Percentiles rank a stretch among this genome's conserved stretches.
These are phyloP conservation scores for Rhodeus uyekii DNA, from an alignment of 2,797 vertebrate species.

Conservation along the genomic window DNA sequence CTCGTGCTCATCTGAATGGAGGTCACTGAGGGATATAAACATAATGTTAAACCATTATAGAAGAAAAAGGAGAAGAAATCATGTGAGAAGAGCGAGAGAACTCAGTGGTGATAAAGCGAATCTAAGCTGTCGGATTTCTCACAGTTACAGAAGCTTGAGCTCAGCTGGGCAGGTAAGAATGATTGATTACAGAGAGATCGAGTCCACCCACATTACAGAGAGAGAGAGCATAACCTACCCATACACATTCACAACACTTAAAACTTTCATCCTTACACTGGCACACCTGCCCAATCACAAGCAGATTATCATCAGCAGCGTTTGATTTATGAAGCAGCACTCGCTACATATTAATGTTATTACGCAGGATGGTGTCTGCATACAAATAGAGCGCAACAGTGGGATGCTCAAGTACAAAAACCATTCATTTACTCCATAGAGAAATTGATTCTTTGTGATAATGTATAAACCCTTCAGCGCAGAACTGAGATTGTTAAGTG, in stretches of 20 bases:
- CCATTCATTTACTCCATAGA: not conserved
- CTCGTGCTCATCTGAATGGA: not conserved
- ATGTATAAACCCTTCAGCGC: constrained; percentile 10
- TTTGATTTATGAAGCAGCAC: constrained; percentile 37
- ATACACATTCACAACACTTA: constrained; percentile 12
- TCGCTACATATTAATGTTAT: constrained; percentile 34
- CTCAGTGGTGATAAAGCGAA: constrained; percentile 31
- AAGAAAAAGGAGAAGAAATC: not conserved
- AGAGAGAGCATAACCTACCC: not conserved
- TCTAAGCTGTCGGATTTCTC: constrained; percentile 30
- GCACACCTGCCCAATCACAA: constrained; percentile 29
- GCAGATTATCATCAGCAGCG: constrained; percentile 12
- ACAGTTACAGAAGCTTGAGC: constrained; percentile 34
- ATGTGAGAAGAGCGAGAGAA: not conserved
- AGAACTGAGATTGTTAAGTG: not conserved
- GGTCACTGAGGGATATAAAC: not conserved
- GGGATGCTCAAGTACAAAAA: not conserved
- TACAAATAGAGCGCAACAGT: constrained; percentile 16
- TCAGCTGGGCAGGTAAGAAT: constrained; percentile 39
- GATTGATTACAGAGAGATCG: constrained; percentile 47
- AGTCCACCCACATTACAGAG: constrained; percentile 39
- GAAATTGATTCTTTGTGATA: not conserved
- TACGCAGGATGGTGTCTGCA: constrained; percentile 18
- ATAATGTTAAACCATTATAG: not conserved
- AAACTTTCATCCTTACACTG: constrained; percentile 22